A percentile compares a stretch with the other conserved stretches of the same genome.
Evolutionary conservation across 1,140 invertebrate genomes (phyloP).

Genomic region (Protaetia brevitarsis): DNA sequence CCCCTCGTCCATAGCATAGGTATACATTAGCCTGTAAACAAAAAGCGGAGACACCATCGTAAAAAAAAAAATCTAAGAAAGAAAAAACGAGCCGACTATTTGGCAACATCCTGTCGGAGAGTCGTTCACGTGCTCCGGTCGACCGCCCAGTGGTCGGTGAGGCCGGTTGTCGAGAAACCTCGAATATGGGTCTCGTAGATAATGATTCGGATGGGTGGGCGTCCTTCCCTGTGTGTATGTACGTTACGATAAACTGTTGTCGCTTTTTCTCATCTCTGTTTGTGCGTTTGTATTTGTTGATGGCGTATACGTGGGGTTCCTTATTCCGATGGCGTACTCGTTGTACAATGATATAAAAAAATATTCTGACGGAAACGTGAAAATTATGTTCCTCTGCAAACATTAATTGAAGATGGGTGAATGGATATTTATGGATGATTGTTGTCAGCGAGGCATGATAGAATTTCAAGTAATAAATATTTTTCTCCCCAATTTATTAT

Average conservation of each 20-base stretch:
- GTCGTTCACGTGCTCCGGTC: slow-evolving; percentile 9
- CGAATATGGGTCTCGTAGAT: slow-evolving; percentile 8
- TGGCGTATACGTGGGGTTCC: neutral
- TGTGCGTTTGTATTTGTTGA: neutral
- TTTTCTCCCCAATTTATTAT: too few species aligned
- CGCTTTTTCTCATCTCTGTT: slow-evolving; percentile 1
- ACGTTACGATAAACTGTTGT: neutral
- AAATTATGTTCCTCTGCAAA: too few species aligned
- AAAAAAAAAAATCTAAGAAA: neutral
- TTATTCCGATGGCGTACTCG: too few species aligned
- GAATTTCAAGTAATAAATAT: too few species aligned
- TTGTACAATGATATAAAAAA: too few species aligned
- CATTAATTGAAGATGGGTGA: too few species aligned
- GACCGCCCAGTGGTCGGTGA: neutral
- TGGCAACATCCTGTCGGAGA: slow-evolving; percentile 13
- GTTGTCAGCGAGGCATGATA: too few species aligned
- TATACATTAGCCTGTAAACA: neutral
- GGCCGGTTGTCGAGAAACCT: neutral
- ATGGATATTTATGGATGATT: too few species aligned
- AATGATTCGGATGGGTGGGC: slow-evolving; percentile 8
- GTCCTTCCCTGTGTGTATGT: slow-evolving; percentile 14
- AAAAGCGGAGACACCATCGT: too few species aligned
- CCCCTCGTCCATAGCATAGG: too few species aligned
- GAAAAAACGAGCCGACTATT: slow-evolving; percentile 14
- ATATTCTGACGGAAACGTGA: too few species aligned